Evolutionary conservation across 2,888 invertebrate species (phyloP), one percentile per base, ranked within the genome.

Genomic region (Lasioglossum oenotherae): DNA sequence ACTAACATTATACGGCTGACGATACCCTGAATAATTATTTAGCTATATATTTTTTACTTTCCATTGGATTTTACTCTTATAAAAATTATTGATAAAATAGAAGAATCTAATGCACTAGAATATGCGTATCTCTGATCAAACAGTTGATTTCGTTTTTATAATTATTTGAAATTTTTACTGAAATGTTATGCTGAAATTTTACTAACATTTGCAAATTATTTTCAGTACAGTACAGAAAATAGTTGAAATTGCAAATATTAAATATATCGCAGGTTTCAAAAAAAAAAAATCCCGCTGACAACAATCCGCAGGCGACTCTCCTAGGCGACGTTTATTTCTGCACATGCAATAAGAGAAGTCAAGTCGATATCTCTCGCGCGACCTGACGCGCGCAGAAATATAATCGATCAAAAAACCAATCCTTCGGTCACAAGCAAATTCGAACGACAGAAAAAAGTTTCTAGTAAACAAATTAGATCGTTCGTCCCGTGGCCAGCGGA

Each of bases 381-480:
- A 64, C 31, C 6, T 14, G 31, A 64, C 16, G 16, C 64, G 31
- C 16, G 16, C 64, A 31, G 64, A 31, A 31, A 64, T 31, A 31
- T 31, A 31, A 19, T 31, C 64, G 31, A 38, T 69, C 38, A 23
- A 23, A 69, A 69, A 69, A 23, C 8, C 67, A 67, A 67, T 35
- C 19, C 35, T 31, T 67, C 67, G 67, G 19, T 35, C 35, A 8
- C 35, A 67, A 67, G 23, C 35, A 67, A 67, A 71, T 12, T 23
- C 23, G 35, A 41, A 38, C n/a, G 23, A 71, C n/a, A 38, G 69
- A 71, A 23, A 69, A 19, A n/a, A 71, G 31, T 31, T 71, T 41
- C 41, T n/a, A 14, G 5, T 41, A 41, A 71, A 41, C 41, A 71
- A 71, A 71, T 71, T 71, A 71, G 71, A 71, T 41, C 41, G 41